A percentile compares a stretch with the other conserved stretches of the same genome.
Conservation (phyloP, 2,888 invertebrate genomes). For the Parnassius glacialis region DNA sequence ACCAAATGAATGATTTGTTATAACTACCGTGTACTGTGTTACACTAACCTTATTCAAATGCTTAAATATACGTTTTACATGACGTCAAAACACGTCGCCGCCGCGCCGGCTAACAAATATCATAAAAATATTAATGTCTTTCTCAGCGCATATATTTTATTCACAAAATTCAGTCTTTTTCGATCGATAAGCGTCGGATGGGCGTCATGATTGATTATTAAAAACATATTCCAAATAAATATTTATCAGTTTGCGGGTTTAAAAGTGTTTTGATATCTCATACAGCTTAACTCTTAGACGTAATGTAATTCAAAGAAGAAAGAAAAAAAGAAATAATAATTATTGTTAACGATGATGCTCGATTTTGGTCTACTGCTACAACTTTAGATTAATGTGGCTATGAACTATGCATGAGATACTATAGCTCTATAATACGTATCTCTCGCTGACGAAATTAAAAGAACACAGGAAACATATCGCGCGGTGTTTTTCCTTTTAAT, state of each 20-base stretch:
- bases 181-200: constrained; percentile 5
- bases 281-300: not conserved
- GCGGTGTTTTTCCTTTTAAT: no score
- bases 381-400: no score
- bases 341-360: no score
- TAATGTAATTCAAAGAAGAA: no score
- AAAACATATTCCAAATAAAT: constrained; percentile 3
- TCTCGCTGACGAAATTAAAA: no score
- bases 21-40: constrained; percentile 34
- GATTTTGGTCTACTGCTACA: no score
- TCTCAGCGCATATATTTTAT: not conserved
- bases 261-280: not conserved
- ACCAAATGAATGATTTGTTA: constrained; percentile 52
- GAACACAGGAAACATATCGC: no score
- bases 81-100: constrained; percentile 34
- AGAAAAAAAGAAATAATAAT: no score
- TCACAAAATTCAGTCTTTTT: constrained; percentile 5
- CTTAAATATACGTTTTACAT: constrained; percentile 15
- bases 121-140: constrained; percentile 12
- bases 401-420: no score
- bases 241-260: constrained; percentile 3
- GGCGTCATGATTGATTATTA: not conserved
- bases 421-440: no score
- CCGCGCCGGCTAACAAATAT: constrained; percentile 6
- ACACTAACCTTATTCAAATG: constrained; percentile 22